Base-by-base conservation (phyloP, 2,888 invertebrate genomes). In the Melikaiella ostensackeni region DNA sequence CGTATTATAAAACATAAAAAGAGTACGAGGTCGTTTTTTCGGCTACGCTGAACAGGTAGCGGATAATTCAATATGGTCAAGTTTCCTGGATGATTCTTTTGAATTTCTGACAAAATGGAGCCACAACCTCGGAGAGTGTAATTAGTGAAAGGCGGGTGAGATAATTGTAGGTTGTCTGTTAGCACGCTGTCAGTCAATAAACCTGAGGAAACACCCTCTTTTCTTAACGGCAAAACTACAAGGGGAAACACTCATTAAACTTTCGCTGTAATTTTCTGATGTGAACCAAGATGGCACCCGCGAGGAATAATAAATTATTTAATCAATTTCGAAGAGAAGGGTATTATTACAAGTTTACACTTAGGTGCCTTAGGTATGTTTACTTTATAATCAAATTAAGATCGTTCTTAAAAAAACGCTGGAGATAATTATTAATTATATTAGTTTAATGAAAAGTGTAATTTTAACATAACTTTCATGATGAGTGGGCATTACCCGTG, bases 161-260 rank as follows among this genome's bases (percentile, higher is more conserved):
- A 86, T 89, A 89, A 89, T 89, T 88, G 79, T 82, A 86, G 85
- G 83, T 83, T 89, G 89, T 88, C 89, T 80, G 77, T 83, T 82
- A 83, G 79, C 83, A 81, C 74, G 79, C 76, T 77, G 83, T 84
- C 87, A 78, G 80, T 83, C 86, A 80, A 74, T 63, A 76, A 84
- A 82, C 83, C 66, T 33, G 46, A 82, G 83, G 83, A 81, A 84
- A 86, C 84, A 84, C 83, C 82, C 81, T 79, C 75, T 75, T 77
- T 75, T 75, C 74, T 77, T 79, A 61, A 77, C 30, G 66, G 27
- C 46, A 27, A 70, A 70, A 70, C 46, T 50, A 46, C 50, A 19
- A 27, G 46, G 27, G 64, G 27, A 70, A 70, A 50, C 46, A 70
- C 19, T 70, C 27, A 30, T 30, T 66, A 66, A 66, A 66, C 27